Base-by-base conservation (phyloP, 2,888 invertebrate species). In the Polydrusus tereticollis region DNA sequence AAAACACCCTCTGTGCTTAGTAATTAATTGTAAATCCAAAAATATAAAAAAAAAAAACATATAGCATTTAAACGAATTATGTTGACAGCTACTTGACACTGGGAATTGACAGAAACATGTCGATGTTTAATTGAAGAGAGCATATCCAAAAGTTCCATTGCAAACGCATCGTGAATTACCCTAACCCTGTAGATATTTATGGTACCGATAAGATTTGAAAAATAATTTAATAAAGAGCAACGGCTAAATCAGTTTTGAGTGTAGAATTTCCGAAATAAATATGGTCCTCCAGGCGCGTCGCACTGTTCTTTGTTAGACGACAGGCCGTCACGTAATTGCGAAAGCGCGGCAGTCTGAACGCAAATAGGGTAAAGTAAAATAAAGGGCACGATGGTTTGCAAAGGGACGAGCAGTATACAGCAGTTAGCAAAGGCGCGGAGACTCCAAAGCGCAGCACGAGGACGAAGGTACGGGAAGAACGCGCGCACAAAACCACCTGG, bases 401-500 rank as follows among this genome's bases (percentile, higher is more conserved):
- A 70, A 70, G 64, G 70, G 70, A 64, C 58, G 36, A 64, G 36
- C 64, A 47, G 62, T 58, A 23, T 50, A 66, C 52, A 38, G 63
- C 21, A 47, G 63, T 20, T 38, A 33, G 36, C 33, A 64, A 58
- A 45, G 64, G 73, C 69, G 71, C 65, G 64, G 80, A 77, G 62
- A 71, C 73, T 65, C 76, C 68, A 74, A 68, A 73, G 75, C 73
- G 73, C 73, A 75, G 74, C 77, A 78, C 75, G 71, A 75, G 76
- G 77, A 84, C 84, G 85, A 84, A 84, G 85, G 81, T 79, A 77
- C 75, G 71, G 59, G 66, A 74, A 75, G 78, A 74, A 76, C 78
- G 81, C 83, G 83, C 83, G 83, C 85, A 84, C 82, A 82, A 78
- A 83, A 84, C 85, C 85, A 85, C 85, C 85, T 85, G 85, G 85